A percentile compares a stretch with the other conserved stretches of the same genome.
Evolutionary conservation across 2,113 vertebrate species (phyloP).

Genomic region (Diphyllodes magnificus): DNA sequence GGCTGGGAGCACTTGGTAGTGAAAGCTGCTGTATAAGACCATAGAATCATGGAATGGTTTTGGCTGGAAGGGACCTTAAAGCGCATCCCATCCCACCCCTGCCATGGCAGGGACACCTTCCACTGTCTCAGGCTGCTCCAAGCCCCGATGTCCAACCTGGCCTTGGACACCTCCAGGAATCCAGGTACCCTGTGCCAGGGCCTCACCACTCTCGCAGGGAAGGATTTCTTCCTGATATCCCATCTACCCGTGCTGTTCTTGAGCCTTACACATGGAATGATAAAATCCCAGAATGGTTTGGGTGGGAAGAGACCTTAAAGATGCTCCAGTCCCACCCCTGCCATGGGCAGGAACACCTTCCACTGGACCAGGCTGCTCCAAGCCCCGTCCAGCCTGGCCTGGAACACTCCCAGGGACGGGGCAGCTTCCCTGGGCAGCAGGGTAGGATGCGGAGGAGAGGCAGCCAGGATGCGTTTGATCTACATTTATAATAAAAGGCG

Average conservation of each 20-base stretch:
- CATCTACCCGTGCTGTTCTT: background rate
- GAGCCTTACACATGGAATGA: background rate
- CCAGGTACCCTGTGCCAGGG: background rate
- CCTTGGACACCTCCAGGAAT: background rate
- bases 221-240: background rate
- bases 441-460: background rate
- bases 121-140: background rate
- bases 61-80: accelerated
- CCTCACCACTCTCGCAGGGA: background rate
- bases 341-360: background rate
- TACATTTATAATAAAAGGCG: accelerated
- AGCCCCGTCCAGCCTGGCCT: background rate
- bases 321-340: background rate
- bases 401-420: background rate
- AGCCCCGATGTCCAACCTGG: background rate
- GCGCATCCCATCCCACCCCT: accelerated
- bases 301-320: background rate
- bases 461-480: background rate
- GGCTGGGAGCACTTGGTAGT: background rate
- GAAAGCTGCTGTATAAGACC: background rate
- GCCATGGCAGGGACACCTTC: background rate
- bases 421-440: background rate
- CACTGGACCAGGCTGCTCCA: accelerated
- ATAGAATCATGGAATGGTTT: background rate
- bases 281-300: background rate